Conservation (phyloP, 2,797 vertebrate genomes). For the Rhynchotus rufescens region DNA sequence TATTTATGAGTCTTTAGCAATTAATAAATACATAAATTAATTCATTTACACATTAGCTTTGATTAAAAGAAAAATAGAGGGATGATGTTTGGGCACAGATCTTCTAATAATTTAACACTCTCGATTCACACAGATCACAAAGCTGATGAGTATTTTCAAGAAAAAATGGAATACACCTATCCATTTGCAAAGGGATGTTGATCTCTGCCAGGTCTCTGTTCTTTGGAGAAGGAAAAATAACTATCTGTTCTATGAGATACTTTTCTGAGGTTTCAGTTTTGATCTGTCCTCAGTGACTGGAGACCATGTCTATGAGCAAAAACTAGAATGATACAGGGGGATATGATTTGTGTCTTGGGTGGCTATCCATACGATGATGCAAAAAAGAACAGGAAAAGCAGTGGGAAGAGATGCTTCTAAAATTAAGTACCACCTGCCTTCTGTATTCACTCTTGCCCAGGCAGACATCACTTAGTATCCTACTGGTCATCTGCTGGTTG, state of each 20-base stretch:
- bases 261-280: not conserved
- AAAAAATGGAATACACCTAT: not conserved
- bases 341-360: rapidly evolving
- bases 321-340: not conserved
- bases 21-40: not conserved
- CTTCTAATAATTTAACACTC: not conserved
- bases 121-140: not conserved
- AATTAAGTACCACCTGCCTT: not conserved
- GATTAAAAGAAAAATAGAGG: not conserved
- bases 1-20: not conserved
- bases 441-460: not conserved
- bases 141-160: not conserved
- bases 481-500: rapidly evolving
- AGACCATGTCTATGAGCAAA: not conserved
- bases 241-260: not conserved
- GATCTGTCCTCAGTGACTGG: not conserved
- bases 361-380: not conserved
- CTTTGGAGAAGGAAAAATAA: not conserved
- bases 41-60: not conserved
- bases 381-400: not conserved
- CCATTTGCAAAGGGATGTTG: not conserved
- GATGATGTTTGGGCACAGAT: not conserved
- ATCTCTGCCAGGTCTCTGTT: not conserved
- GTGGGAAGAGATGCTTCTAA: not conserved
- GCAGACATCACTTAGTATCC: not conserved